phyloP scores from a whole-genome alignment of 2,113 vertebrate genomes.

The Hemiscyllium ocellatum region DNA sequence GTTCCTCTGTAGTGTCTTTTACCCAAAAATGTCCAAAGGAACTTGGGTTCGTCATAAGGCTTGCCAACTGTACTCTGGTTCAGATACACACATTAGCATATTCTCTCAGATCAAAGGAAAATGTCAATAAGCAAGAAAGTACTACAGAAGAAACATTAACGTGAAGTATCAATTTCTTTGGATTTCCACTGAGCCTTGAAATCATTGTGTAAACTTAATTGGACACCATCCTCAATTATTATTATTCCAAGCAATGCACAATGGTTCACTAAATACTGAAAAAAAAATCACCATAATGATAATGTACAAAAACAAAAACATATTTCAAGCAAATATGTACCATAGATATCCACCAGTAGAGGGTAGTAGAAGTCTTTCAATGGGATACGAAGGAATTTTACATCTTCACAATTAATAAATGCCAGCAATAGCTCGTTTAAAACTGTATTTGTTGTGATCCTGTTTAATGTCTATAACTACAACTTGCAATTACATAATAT shows the following conservation, averaged over 20 bases:
- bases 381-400: not conserved
- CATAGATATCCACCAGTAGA: not conserved
- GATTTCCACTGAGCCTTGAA: not conserved
- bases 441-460: too few relatives aligned
- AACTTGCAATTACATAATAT: not conserved
- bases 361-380: slow-evolving; percentile 11
- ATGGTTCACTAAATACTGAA: not conserved
- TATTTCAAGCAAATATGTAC: not conserved
- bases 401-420: too few relatives aligned
- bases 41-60: too few relatives aligned
- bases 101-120: not conserved
- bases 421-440: not conserved
- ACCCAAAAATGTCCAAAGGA: too few relatives aligned
- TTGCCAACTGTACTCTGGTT: not conserved
- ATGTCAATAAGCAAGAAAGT: not conserved
- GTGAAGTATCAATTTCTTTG: not conserved
- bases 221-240: not conserved
- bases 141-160: not conserved
- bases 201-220: not conserved
- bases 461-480: not conserved
- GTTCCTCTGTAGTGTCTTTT: too few relatives aligned
- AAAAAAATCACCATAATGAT: not conserved
- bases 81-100: not conserved
- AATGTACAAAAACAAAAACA: not conserved
- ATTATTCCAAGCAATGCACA: not conserved